Percentiles rank a stretch among this genome's conserved stretches.
These are phyloP conservation scores for Cataglyphis cursor DNA, from an alignment of 2,888 invertebrate species.

Conservation along the genomic window DNA sequence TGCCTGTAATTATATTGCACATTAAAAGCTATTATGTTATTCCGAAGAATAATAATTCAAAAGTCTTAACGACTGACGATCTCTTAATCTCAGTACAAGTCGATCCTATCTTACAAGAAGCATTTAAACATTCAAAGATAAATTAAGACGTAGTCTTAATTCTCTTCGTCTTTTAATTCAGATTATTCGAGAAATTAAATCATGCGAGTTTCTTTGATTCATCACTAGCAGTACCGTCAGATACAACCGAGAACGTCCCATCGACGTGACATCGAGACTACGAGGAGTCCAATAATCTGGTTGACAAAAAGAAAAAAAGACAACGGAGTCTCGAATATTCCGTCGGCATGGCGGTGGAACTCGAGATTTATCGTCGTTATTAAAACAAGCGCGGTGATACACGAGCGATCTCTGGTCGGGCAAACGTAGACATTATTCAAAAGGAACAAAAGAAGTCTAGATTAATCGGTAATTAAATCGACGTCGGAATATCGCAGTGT, in stretches of 20 bases:
- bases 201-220: constrained; percentile 19
- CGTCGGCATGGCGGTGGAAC: constrained; percentile 40
- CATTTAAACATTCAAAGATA: background rate
- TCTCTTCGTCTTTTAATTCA: background rate
- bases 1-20: background rate
- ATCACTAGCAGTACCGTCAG: constrained; percentile 2
- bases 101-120: background rate
- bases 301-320: constrained; percentile 54
- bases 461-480: constrained; percentile 77
- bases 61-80: background rate
- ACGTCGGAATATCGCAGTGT: constrained; percentile 44
- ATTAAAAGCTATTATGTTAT: background rate
- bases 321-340: constrained; percentile 58
- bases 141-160: background rate
- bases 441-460: constrained; percentile 63
- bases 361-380: constrained; percentile 73
- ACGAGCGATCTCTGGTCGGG: constrained; percentile 48
- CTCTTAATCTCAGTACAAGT: background rate
- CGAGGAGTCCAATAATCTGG: constrained; percentile 55
- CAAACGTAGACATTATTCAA: constrained; percentile 68
- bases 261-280: constrained; percentile 53
- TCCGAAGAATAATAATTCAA: background rate
- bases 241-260: constrained; percentile 46
- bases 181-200: constrained; percentile 14
- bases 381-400: constrained; percentile 73